A percentile compares a stretch with the other conserved stretches of the same genome.
phyloP scores from a whole-genome alignment of 2,888 invertebrate genomes.

The Perizoma affinitatum region DNA sequence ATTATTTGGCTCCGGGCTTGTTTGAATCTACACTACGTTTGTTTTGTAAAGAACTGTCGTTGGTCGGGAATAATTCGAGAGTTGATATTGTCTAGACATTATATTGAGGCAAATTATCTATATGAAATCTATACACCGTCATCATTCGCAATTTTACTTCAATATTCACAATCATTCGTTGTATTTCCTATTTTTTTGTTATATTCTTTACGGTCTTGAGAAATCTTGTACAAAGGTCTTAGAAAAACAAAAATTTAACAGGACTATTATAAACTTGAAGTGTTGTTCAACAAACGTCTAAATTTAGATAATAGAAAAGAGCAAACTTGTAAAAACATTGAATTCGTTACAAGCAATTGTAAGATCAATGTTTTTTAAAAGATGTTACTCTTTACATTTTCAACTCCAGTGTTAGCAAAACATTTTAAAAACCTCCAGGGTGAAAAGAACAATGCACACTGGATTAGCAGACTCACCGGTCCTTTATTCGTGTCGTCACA shows the following conservation, averaged over 20 bases:
- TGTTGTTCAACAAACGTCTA: background rate
- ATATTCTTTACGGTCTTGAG: too few relatives aligned
- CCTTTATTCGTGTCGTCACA: slow-evolving; percentile 62
- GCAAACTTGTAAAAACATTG: background rate
- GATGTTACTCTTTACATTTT: slow-evolving; percentile 1
- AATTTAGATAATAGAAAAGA: background rate
- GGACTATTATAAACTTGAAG: too few relatives aligned
- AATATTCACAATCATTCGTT: too few relatives aligned
- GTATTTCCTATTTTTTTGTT: too few relatives aligned
- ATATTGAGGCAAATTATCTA: background rate
- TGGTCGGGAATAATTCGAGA: slow-evolving; percentile 2
- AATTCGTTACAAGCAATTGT: background rate
- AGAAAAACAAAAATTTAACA: too few relatives aligned
- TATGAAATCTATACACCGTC: background rate
- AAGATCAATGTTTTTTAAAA: slow-evolving; percentile 9
- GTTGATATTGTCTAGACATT: slow-evolving; percentile 15
- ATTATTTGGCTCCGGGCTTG: slow-evolving; percentile 59
- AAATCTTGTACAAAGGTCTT: too few relatives aligned
- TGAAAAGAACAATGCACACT: slow-evolving; percentile 36
- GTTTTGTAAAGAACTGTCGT: slow-evolving; percentile 23
- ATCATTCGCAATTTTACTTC: too few relatives aligned
- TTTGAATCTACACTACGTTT: slow-evolving; percentile 40
- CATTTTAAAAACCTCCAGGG: slow-evolving; percentile 27
- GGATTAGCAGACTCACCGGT: slow-evolving; percentile 30
- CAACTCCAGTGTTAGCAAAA: slow-evolving; percentile 12